Evolutionary conservation across 92 coral and sea anemone species (phyloP).

Genomic region (Blastomussa wellsi): DNA sequence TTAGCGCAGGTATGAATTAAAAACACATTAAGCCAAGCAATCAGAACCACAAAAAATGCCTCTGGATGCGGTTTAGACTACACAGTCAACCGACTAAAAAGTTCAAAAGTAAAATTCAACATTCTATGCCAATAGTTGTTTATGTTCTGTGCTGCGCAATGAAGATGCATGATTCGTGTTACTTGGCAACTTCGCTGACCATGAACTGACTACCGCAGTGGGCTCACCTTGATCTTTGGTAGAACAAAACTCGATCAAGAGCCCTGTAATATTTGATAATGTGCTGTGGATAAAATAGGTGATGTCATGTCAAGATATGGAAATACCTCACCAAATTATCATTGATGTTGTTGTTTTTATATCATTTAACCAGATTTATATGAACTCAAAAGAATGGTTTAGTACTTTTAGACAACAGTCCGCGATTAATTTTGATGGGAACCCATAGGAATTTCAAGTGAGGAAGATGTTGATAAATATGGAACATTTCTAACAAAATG

Average conservation of each 20-base stretch:
- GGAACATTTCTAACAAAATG: not conserved
- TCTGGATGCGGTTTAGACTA: not conserved
- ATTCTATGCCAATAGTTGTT: not conserved
- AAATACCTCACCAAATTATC: too few relatives aligned
- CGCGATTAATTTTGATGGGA: not conserved
- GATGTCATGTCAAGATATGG: too few relatives aligned
- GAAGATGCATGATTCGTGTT: not conserved
- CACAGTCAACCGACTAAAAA: not conserved
- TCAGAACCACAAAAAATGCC: not conserved
- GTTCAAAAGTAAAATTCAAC: not conserved
- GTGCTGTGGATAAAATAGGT: too few relatives aligned
- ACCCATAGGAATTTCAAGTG: not conserved
- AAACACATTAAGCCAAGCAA: not conserved
- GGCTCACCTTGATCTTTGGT: not conserved
- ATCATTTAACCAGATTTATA: not conserved
- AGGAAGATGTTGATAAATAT: not conserved
- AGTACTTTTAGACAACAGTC: not conserved
- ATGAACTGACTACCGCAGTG: not conserved
- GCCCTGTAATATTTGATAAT: too few relatives aligned
- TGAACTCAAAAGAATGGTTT: not conserved
- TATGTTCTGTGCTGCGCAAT: not conserved
- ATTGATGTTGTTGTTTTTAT: too few relatives aligned
- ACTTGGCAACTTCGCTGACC: not conserved
- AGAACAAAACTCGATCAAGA: not conserved
- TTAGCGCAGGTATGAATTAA: not conserved